Conservation (phyloP, 2,797 vertebrate genomes). For the Melanotaenia nigrans region DNA sequence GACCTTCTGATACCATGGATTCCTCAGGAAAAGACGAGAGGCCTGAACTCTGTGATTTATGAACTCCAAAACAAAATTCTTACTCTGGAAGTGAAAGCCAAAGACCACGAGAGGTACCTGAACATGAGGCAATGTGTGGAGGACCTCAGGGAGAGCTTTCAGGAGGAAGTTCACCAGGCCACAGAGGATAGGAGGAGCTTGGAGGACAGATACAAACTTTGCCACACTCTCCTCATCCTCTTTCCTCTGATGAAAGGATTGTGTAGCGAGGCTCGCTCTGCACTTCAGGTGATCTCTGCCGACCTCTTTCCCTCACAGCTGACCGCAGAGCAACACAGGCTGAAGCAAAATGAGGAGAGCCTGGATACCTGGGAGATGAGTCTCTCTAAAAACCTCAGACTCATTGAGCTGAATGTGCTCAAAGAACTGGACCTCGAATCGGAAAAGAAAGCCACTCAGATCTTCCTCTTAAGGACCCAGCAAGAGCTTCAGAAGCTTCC, state of each 20-base stretch:
- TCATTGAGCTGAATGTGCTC: conserved; percentile 71
- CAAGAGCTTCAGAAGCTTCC: conserved; percentile 74
- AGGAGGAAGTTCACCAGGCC: conserved; percentile 72
- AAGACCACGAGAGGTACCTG: conserved; percentile 80
- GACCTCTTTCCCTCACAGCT: conserved; percentile 81
- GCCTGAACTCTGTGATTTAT: conserved; percentile 66
- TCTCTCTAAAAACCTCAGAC: conserved; percentile 67
- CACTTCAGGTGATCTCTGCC: conserved; percentile 71
- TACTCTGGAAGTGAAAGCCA: conserved; percentile 67
- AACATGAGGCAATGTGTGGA: conserved; percentile 76
- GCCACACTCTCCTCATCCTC: conserved; percentile 72
- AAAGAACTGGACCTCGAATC: conserved; percentile 64
- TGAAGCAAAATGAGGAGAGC: conserved; percentile 68
- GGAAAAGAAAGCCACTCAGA: conserved; percentile 47
- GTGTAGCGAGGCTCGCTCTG: conserved; percentile 62
- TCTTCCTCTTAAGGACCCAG: conserved; percentile 63
- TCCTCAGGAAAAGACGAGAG: conserved; percentile 67
- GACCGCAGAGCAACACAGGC: conserved; percentile 61
- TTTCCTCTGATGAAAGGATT: conserved; percentile 68
- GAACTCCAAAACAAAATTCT: conserved; percentile 80
- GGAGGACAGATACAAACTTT: conserved; percentile 70
- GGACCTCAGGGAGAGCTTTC: conserved; percentile 74
- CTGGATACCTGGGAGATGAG: conserved; percentile 60
- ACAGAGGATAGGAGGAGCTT: conserved; percentile 56
- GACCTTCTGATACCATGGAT: conserved; percentile 71